Evolutionary conservation across 2,113 vertebrate genomes (phyloP).

Genomic region (Atrichornis clamosus): DNA sequence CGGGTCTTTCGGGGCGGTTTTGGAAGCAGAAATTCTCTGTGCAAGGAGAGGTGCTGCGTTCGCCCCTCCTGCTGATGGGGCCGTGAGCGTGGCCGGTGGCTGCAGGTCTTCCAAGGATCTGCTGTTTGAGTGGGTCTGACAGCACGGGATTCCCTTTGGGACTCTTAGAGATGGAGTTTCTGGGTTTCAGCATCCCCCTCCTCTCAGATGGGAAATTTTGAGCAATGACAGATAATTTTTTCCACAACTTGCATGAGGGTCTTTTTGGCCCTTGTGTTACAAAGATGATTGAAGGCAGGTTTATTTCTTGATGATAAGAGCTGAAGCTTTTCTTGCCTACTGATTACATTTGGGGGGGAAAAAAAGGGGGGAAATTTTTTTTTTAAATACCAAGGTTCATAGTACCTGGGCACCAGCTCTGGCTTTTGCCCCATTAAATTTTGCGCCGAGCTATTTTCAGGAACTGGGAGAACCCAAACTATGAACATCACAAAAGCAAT

Average conservation of each 20-base stretch:
- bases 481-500: neutral
- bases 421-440: neutral
- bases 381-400: neutral
- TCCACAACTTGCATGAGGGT: neutral
- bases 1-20: rapidly evolving
- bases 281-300: neutral
- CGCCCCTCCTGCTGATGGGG: rapidly evolving
- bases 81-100: rapidly evolving
- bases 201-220: neutral
- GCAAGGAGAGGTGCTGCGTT: neutral
- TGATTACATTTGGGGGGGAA: rapidly evolving
- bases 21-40: neutral
- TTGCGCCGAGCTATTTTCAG: neutral
- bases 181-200: neutral
- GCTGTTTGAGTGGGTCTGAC: neutral
- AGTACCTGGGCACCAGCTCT: neutral
- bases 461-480: neutral
- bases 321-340: neutral
- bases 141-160: rapidly evolving
- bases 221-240: neutral
- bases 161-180: neutral
- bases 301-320: neutral
- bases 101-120: neutral
- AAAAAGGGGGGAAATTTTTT: rapidly evolving
- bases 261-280: neutral